phyloP scores from a whole-genome alignment of 2,888 invertebrate genomes.

The Ethmia dodecea region DNA sequence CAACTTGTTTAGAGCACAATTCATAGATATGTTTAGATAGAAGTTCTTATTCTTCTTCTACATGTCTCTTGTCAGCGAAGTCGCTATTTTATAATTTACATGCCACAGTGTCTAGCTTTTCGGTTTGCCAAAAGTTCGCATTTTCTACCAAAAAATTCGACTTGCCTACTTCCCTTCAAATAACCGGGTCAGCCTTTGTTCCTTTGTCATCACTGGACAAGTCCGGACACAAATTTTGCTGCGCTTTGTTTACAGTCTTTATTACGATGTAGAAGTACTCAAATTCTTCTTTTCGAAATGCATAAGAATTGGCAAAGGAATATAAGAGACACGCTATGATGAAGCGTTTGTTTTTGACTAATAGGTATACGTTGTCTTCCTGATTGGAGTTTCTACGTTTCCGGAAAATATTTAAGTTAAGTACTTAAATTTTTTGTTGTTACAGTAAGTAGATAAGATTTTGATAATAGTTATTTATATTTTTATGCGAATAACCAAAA shows the following conservation, averaged over 20 bases:
- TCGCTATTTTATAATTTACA: too few species aligned
- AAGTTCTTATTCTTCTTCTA: neutral
- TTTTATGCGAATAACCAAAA: neutral
- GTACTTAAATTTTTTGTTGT: neutral
- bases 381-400: neutral
- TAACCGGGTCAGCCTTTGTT: slow-evolving; percentile 24
- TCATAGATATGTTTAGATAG: neutral
- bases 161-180: slow-evolving; percentile 19
- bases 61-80: too few species aligned
- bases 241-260: slow-evolving; percentile 7
- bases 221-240: slow-evolving; percentile 16
- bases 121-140: neutral
- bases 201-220: slow-evolving; percentile 22
- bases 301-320: neutral
- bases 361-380: neutral
- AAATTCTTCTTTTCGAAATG: neutral
- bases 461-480: too few species aligned
- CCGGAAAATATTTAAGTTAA: neutral
- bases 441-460: too few species aligned
- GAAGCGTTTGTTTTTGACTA: neutral
- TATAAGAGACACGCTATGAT: neutral
- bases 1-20: neutral
- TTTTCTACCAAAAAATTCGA: slow-evolving; percentile 17
- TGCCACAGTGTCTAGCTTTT: too few species aligned
- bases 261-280: neutral